phyloP scores from a whole-genome alignment of 2,113 vertebrate genomes.

The Ophiodon elongatus region DNA sequence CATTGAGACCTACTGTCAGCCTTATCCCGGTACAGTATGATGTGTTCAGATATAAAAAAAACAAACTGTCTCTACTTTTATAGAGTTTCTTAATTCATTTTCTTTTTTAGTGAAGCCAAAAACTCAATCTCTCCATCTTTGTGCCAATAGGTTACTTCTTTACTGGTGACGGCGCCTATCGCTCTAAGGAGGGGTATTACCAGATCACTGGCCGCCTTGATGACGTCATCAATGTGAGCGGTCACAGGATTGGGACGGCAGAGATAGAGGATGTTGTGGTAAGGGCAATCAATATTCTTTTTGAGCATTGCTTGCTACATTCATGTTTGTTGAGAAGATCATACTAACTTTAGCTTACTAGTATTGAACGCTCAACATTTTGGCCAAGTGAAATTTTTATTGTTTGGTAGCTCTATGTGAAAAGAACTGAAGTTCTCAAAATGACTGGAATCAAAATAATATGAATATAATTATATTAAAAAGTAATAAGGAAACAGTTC shows the following conservation, averaged over 20 bases:
- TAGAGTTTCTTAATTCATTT: not conserved
- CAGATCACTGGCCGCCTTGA: constrained; percentile 88
- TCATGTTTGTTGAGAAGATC: not conserved
- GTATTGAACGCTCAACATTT: not conserved
- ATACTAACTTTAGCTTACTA: not conserved
- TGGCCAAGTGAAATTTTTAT: not conserved
- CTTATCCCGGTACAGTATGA: constrained; percentile 80
- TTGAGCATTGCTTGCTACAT: not conserved
- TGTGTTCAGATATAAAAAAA: not conserved
- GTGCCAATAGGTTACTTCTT: constrained; percentile 79
- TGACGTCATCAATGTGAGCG: constrained; percentile 86
- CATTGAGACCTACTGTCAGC: constrained; percentile 84
- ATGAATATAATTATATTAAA: not conserved
- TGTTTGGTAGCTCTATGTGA: not conserved
- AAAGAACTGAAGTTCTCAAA: not conserved
- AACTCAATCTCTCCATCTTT: not conserved
- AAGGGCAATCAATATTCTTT: constrained; percentile 30
- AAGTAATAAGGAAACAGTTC: not conserved
- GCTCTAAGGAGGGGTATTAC: constrained; percentile 85
- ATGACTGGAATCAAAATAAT: not conserved
- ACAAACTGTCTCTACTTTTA: not conserved
- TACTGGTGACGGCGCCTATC: constrained; percentile 84
- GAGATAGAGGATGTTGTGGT: constrained; percentile 88
- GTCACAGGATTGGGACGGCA: constrained; percentile 86
- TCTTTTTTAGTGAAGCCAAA: not conserved